phyloP scores from a whole-genome alignment of 2,797 vertebrate genomes.

The Synanceia verrucosa region DNA sequence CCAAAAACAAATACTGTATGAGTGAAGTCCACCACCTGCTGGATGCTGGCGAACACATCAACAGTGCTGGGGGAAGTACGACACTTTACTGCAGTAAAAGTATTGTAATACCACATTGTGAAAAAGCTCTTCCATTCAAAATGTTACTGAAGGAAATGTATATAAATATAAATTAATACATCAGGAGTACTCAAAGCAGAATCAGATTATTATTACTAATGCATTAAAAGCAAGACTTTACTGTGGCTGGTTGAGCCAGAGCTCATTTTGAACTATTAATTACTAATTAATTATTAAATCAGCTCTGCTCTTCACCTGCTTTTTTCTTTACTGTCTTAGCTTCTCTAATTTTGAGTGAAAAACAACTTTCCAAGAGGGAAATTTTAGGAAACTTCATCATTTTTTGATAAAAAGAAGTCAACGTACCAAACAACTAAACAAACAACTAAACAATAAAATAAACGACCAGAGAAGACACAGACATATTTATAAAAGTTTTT shows the following conservation, averaged over 20 bases:
- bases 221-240: background rate
- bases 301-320: background rate
- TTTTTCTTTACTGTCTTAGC: no score
- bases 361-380: no score
- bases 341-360: no score
- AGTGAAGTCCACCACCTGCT: constrained; percentile 27
- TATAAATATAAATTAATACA: no score
- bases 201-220: background rate
- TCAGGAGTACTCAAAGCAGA: background rate
- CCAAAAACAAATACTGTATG: background rate
- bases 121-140: background rate
- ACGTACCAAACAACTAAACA: background rate
- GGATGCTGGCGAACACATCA: background rate
- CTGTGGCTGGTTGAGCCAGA: background rate
- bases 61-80: background rate
- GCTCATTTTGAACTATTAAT: no score
- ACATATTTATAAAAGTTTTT: constrained; percentile 73
- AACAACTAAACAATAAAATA: background rate
- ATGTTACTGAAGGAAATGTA: background rate
- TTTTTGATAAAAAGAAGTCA: background rate
- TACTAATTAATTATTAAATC: no score
- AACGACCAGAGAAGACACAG: constrained; percentile 6
- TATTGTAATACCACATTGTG: background rate
- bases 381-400: background rate
- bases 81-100: background rate